Evolutionary conservation across 2,888 invertebrate genomes (phyloP).

Genomic region (Dyspetes luteomarginatus): DNA sequence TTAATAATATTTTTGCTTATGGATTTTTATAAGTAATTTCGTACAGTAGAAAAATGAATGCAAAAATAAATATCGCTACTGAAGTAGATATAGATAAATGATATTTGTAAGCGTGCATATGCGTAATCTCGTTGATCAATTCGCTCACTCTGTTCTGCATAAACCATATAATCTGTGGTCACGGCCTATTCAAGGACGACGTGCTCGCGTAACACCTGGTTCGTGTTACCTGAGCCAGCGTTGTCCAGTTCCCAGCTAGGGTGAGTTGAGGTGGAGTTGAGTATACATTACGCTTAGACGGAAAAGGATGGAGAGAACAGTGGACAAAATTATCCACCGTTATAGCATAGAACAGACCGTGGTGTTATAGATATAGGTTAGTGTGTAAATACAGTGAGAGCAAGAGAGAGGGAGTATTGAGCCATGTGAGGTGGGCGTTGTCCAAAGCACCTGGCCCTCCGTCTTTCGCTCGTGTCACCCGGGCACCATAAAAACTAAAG

Average conservation of each 20-base stretch:
- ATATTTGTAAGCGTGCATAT: no score
- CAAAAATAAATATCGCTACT: no score
- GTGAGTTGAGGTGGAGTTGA: neutral
- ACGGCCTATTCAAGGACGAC: neutral
- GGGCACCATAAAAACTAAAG: neutral
- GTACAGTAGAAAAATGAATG: no score
- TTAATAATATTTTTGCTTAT: no score
- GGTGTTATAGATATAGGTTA: neutral
- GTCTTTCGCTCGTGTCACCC: conserved; percentile 5
- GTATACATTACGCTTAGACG: neutral
- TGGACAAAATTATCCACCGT: neutral
- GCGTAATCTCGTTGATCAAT: no score
- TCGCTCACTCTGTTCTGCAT: neutral
- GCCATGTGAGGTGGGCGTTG: conserved; percentile 57
- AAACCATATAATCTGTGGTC: neutral
- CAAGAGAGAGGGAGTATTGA: conserved; percentile 13
- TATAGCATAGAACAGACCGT: neutral
- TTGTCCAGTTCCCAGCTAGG: conserved; percentile 12
- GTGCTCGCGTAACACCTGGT: conserved; percentile 19
- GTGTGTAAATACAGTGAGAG: neutral
- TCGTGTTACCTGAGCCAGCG: conserved; percentile 48
- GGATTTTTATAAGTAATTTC: no score
- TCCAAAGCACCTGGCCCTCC: conserved; percentile 39
- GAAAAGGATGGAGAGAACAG: neutral
- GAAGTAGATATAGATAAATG: no score